A percentile compares a stretch with the other conserved stretches of the same genome.
phyloP scores from a whole-genome alignment of 1,140 invertebrate genomes.

The Cydia amplana region DNA sequence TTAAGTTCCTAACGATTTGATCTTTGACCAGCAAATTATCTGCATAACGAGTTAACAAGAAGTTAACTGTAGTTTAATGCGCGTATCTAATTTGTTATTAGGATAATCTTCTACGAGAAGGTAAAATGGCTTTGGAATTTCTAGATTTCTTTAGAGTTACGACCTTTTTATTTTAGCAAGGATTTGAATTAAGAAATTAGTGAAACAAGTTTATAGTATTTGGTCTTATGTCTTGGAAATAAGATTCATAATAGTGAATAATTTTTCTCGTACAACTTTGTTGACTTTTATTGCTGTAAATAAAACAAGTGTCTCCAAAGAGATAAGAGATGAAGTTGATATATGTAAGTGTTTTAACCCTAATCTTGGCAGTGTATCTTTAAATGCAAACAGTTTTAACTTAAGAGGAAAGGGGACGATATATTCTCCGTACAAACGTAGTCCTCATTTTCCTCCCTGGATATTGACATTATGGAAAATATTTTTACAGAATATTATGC shows the following conservation, averaged over 20 bases:
- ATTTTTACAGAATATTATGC: no score
- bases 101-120: neutral
- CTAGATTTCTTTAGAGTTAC: neutral
- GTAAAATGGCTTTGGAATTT: neutral
- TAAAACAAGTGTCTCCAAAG: no score
- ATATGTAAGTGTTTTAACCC: no score
- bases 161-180: neutral
- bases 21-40: constrained; percentile 13
- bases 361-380: no score
- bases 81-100: neutral
- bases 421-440: no score
- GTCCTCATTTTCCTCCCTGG: no score
- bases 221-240: neutral
- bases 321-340: no score
- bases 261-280: neutral
- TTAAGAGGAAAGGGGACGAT: no score
- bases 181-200: neutral
- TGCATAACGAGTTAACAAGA: neutral
- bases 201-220: neutral
- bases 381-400: no score
- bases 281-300: neutral
- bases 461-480: no score
- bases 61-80: constrained; percentile 5
- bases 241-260: neutral
- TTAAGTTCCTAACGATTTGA: neutral